Evolutionary conservation across 2,888 invertebrate genomes (phyloP).

Genomic region (Resseliella maxima): DNA sequence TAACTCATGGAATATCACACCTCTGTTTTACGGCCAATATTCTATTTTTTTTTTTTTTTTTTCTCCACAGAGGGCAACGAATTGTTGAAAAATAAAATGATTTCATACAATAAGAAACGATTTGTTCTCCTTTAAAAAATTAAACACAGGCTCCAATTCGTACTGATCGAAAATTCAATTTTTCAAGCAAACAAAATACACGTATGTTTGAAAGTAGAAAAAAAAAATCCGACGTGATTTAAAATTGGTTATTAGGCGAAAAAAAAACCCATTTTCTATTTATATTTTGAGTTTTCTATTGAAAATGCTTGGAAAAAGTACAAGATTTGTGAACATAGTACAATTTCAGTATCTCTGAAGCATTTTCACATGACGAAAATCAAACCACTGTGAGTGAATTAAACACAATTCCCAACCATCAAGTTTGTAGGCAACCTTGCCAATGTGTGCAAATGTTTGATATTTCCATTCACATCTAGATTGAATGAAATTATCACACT

Average conservation of each 20-base stretch:
- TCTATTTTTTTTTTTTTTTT: no score
- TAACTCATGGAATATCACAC: background rate
- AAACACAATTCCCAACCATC: background rate
- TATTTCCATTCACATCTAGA: constrained; percentile 15
- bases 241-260: background rate
- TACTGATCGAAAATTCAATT: background rate
- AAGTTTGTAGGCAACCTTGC: background rate
- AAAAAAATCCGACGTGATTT: background rate
- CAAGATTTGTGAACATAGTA: no score
- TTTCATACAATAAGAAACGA: no score
- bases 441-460: background rate
- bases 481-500: constrained; percentile 42
- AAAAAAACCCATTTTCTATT: no score
- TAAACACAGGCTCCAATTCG: background rate
- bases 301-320: no score
- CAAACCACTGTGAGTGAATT: background rate
- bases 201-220: background rate
- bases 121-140: no score
- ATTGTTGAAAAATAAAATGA: no score
- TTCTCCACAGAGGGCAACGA: no score
- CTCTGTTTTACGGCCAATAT: background rate
- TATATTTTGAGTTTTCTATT: no score
- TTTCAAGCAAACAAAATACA: background rate
- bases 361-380: background rate
- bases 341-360: no score